Conservation (phyloP, 2,888 invertebrate genomes). For the Apamea crenata region DNA sequence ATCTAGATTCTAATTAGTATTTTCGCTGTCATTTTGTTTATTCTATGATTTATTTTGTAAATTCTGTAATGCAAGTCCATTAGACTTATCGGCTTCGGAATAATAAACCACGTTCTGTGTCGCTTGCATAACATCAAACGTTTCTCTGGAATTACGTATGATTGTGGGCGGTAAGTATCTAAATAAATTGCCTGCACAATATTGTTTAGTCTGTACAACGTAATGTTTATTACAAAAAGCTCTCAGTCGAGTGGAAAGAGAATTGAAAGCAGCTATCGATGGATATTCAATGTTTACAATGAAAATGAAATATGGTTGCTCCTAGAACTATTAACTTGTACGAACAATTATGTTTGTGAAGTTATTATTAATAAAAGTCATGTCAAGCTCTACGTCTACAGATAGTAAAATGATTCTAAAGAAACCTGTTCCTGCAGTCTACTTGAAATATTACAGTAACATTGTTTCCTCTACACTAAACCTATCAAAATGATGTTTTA, state of each 20-base stretch:
- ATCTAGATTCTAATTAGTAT: conserved; percentile 15
- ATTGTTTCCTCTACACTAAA: conserved; percentile 9
- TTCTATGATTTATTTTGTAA: conserved; percentile 21
- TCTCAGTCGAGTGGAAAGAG: conserved; percentile 22
- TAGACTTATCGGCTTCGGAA: conserved; percentile 31
- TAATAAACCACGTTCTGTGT: conserved; percentile 26
- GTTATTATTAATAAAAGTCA: conserved; percentile 53
- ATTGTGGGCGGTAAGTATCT: conserved; percentile 40
- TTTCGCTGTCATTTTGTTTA: conserved; percentile 2
- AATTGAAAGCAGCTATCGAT: conserved; percentile 18
- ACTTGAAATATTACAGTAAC: conserved; percentile 30
- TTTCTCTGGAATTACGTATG: conserved; percentile 18
- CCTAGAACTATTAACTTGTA: conserved; percentile 22
- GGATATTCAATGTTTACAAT: conserved; percentile 14
- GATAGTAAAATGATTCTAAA: conserved; percentile 8
- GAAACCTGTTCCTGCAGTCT: not conserved
- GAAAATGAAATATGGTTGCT: conserved; percentile 10
- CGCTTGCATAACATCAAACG: conserved; percentile 49
- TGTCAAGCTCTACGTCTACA: not conserved
- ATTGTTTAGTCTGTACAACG: conserved; percentile 56
- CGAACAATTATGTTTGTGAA: conserved; percentile 17
- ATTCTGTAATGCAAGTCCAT: conserved; percentile 19
- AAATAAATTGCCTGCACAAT: conserved; percentile 47
- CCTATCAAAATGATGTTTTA: conserved; percentile 41
- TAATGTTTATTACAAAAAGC: conserved; percentile 51